Evolutionary conservation across 2,113 vertebrate species (phyloP).

Genomic region (Rhodinocichla rosea): DNA sequence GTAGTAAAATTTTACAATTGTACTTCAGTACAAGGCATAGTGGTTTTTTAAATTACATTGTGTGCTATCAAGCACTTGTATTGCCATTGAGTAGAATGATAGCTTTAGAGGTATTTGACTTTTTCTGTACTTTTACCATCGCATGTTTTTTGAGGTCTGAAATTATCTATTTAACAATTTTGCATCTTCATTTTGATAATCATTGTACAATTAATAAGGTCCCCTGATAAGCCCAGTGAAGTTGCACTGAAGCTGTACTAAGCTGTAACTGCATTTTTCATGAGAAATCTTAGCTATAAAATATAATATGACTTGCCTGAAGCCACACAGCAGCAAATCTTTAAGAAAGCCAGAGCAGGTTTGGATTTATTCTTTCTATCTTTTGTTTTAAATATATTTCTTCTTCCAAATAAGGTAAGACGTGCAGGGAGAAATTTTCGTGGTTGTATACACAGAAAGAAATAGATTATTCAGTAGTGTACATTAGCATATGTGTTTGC

Average conservation of each 20-base stretch:
- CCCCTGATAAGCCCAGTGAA: neutral
- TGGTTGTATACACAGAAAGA: neutral
- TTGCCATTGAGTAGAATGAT: neutral
- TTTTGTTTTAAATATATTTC: slow-evolving; percentile 18
- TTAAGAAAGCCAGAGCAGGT: neutral
- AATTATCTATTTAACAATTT: neutral
- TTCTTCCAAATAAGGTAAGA: neutral
- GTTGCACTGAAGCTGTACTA: neutral
- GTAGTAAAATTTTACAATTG: neutral
- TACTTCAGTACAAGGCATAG: neutral
- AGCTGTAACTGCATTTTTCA: neutral
- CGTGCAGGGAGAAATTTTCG: neutral
- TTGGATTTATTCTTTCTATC: slow-evolving; percentile 17
- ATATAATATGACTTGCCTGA: neutral
- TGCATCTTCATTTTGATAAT: neutral
- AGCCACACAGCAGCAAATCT: neutral
- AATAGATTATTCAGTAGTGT: neutral
- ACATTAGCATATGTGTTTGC: slow-evolving; percentile 28
- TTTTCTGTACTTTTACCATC: neutral
- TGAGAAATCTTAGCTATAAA: neutral
- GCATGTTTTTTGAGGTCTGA: neutral
- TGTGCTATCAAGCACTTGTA: neutral
- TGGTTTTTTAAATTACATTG: neutral
- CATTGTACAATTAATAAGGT: neutral
- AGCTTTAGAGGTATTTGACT: neutral